Evolutionary conservation across 2,888 invertebrate species (phyloP), one percentile per base, ranked within the genome.

Genomic region (Melanostoma scalare): DNA sequence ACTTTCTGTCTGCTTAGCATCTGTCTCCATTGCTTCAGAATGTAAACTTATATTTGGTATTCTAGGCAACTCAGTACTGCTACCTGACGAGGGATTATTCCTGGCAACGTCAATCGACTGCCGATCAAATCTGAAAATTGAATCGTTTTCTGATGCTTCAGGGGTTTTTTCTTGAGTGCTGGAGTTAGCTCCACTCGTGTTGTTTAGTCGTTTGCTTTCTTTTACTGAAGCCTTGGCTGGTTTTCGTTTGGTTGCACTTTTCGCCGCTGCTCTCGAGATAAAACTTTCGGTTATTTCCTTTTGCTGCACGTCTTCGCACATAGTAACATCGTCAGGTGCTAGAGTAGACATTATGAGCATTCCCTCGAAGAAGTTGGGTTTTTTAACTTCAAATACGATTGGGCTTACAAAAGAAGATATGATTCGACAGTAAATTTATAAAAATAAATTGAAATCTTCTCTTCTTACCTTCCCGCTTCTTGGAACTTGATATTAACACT

Each of bases 261-360:
- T 80, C 2, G 67, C 86, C 77, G 63, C 87, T 79, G 58, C 71
- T 85, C 31, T 84, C 9, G 46, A 52, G 40, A 46, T 69, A 30
- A 53, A 82, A 55, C 55, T 86, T 10, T 33, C 76, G 2, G 86
- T 84, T 0, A 85, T 85, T 2, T 88, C 89, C 0, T 86, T 87
- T 50, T 87, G 86, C 2, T 86, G 68, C 8, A 86, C 86, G 3
- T 89, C 88, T 4, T 89, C 89, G 30, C 88, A 89, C 67, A 88
- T 88, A 42, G 89, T 90, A 1, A 90, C 86, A 85, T 91, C 91
- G n/a, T 90, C 90, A 0, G 90, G 89, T 0, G 89, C 88, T 3
- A 91, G 85, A 1, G 91, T 97, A 5, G 97, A 96, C 86, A 97
- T 92, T 0, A 97, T 94, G 89, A 97, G 94, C 87, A 95, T 94